Evolutionary conservation across 2,113 vertebrate genomes (phyloP), one percentile per base, ranked within the genome.

Genomic region (Peucedramus taeniatus): DNA sequence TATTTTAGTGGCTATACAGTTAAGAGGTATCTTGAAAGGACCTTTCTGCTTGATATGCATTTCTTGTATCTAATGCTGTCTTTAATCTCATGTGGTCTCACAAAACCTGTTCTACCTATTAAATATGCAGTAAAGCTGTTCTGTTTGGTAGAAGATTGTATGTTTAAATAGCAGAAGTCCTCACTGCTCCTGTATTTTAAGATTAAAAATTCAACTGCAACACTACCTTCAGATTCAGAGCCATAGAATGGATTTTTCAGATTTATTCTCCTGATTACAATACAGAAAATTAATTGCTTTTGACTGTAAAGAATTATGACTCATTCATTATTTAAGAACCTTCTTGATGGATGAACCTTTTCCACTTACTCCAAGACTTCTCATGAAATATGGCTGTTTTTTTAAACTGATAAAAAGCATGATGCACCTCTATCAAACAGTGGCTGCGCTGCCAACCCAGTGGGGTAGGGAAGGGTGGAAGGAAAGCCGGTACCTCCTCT

Each of bases 231-330:
- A 50, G 76, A 76, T 87, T 83, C 53, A 64, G 64, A 93, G 77
- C 57, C 57, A 82, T 94, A 87, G 72, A 94, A 89, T 82, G 92
- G 87, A 71, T 93, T 92, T 92, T 78, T 81, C 57, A 84, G 96
- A 95, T 95, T 95, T 97, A 96, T 89, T 89, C 65, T 96, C 69
- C 53, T 89, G 92, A 96, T 96, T 95, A 90, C 68, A 93, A 92
- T 89, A 94, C 76, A 92, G 94, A 93, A 93, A 95, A 97, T 89
- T 95, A 97, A 95, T 96, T 95, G 93, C 94, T 94, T 96, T 93
- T 94, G 90, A 89, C 80, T 84, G 69, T 90, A 84, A 94, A 69
- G 88, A 94, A 94, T 95, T 96, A 95, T 44, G 80, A 90, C 69
- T 91, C 59, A 64, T 93, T 93, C 69, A 94, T 90, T 96, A 93